Evolutionary conservation across 2,797 vertebrate genomes (phyloP).

Genomic region (Malurus leucopterus): DNA sequence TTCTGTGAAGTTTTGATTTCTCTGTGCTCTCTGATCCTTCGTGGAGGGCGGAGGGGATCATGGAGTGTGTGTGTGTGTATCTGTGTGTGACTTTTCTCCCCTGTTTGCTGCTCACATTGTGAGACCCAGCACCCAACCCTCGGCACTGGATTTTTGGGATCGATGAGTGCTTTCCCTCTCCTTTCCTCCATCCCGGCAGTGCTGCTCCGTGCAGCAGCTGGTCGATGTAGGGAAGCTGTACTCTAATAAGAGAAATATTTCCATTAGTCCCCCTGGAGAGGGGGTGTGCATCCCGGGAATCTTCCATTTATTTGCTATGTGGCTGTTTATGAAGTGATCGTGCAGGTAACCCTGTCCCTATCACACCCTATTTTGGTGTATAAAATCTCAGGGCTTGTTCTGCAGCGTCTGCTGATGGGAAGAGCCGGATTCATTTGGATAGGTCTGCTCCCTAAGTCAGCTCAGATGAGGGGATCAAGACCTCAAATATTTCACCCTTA

Average conservation of each 20-base stretch:
- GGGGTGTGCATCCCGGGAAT: background rate
- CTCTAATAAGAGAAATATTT: background rate
- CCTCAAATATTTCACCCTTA: constrained; percentile 40
- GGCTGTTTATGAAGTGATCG: background rate
- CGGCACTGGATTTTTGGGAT: background rate
- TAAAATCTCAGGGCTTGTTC: background rate
- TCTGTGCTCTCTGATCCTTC: background rate
- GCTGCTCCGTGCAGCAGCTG: background rate
- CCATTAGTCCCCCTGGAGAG: background rate
- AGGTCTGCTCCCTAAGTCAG: background rate
- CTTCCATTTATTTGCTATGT: background rate
- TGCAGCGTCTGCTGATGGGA: background rate
- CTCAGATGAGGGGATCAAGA: constrained; percentile 34
- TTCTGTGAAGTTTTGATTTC: rapidly evolving
- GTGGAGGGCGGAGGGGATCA: rapidly evolving
- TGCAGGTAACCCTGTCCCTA: background rate
- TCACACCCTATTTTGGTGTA: background rate
- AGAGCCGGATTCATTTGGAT: background rate
- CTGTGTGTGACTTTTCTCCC: background rate
- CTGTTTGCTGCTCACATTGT: background rate
- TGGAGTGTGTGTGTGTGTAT: background rate
- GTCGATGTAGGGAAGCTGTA: rapidly evolving
- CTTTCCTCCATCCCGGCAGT: rapidly evolving
- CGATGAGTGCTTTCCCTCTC: rapidly evolving
- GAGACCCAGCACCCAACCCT: background rate